phyloP scores from a whole-genome alignment of 1,140 invertebrate genomes.

The Oreohelix idahoensis region DNA sequence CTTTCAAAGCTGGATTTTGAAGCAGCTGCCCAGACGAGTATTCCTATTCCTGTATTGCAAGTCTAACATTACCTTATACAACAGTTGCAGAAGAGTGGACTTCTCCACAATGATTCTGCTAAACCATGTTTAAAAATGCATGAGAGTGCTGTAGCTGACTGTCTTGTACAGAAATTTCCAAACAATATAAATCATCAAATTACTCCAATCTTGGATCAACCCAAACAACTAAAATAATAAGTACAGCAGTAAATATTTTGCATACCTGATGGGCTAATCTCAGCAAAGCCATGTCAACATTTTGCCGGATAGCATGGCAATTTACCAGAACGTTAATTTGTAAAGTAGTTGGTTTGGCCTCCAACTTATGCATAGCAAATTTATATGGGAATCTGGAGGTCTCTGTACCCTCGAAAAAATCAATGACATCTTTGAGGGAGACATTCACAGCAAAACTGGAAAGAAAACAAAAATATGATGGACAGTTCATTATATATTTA shows the following conservation, averaged over 20 bases:
- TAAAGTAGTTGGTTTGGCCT: conserved; percentile 71
- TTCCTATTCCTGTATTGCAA: too few relatives aligned
- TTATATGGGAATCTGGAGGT: conserved; percentile 53
- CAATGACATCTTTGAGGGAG: conserved; percentile 87
- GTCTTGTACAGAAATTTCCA: too few relatives aligned
- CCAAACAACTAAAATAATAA: too few relatives aligned
- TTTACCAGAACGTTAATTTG: conserved; percentile 69
- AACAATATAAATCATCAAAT: too few relatives aligned
- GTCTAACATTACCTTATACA: too few relatives aligned
- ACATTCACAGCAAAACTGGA: conserved; percentile 79
- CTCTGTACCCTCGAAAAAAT: conserved; percentile 86
- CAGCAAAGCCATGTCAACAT: conserved; percentile 95
- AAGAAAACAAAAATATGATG: not conserved
- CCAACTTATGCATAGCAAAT: conserved; percentile 71
- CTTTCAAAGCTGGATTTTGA: too few relatives aligned
- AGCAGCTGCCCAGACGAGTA: too few relatives aligned
- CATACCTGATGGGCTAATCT: conserved; percentile 87
- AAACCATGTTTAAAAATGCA: too few relatives aligned
- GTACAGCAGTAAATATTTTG: not conserved
- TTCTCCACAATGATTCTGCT: too few relatives aligned
- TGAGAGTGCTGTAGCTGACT: too few relatives aligned
- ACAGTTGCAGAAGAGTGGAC: too few relatives aligned
- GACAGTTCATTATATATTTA: not conserved
- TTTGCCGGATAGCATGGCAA: conserved; percentile 68
- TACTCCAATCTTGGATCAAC: too few relatives aligned